Percentiles rank a stretch among this genome's conserved stretches.
phyloP scores from a whole-genome alignment of 2,797 vertebrate species.

The Picus viridis region DNA sequence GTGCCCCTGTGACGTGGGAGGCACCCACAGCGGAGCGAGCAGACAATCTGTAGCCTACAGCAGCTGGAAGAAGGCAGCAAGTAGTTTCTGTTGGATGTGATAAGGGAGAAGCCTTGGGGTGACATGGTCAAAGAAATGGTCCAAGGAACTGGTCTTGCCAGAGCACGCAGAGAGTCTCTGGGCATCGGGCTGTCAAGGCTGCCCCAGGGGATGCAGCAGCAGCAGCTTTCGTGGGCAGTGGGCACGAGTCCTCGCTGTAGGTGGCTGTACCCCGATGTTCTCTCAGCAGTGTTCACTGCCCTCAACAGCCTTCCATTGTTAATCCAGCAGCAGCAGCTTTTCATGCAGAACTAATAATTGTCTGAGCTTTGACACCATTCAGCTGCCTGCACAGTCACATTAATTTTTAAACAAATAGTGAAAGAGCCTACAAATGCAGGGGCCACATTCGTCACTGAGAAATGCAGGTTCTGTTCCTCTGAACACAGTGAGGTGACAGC shows the following conservation, averaged over 20 bases:
- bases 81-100: not conserved
- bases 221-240: rapidly evolving
- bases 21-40: rapidly evolving
- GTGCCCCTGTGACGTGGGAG: rapidly evolving
- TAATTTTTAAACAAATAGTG: not conserved
- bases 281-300: rapidly evolving
- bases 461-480: not conserved
- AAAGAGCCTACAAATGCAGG: not conserved
- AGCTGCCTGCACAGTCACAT: not conserved
- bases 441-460: rapidly evolving
- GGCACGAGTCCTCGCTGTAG: rapidly evolving
- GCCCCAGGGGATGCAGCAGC: not conserved
- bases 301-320: not conserved
- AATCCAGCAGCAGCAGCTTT: not conserved
- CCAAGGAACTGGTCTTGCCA: not conserved
- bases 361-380: not conserved
- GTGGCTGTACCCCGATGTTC: not conserved
- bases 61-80: not conserved
- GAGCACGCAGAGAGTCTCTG: rapidly evolving
- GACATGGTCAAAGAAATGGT: rapidly evolving
- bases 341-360: not conserved
- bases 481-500: not conserved
- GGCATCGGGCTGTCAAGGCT: not conserved
- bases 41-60: not conserved
- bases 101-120: not conserved